A percentile compares a stretch with the other conserved stretches of the same genome.
Conservation (phyloP, 1,140 invertebrate species). For the Listronotus bonariensis region DNA sequence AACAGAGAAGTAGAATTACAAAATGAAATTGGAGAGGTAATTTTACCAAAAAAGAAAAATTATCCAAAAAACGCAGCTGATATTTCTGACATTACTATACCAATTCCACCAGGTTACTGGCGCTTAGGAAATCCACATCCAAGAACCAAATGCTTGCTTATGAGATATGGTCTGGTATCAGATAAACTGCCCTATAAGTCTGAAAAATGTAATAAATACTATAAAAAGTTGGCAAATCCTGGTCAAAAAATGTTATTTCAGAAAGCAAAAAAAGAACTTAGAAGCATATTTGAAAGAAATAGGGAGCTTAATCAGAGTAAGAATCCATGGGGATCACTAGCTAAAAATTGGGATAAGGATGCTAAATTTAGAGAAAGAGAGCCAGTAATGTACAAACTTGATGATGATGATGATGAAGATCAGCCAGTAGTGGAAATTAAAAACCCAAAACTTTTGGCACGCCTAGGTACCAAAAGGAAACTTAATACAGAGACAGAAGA, state of each 20-base stretch:
- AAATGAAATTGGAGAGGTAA: constrained; percentile 49
- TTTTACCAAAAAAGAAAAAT: constrained; percentile 37
- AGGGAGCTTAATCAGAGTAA: constrained; percentile 58
- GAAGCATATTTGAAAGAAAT: constrained; percentile 57
- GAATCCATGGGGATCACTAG: constrained; percentile 76
- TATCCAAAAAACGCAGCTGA: constrained; percentile 51
- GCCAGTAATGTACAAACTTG: constrained; percentile 17
- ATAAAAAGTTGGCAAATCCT: constrained; percentile 69
- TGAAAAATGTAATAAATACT: constrained; percentile 68
- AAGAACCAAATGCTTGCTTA: constrained; percentile 70
- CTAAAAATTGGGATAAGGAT: constrained; percentile 69
- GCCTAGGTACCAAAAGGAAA: constrained; percentile 54
- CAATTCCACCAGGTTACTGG: constrained; percentile 75
- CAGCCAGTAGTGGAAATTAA: constrained; percentile 35
- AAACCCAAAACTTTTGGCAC: constrained; percentile 55
- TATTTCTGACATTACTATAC: constrained; percentile 59
- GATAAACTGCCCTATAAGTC: constrained; percentile 67
- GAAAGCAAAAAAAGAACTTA: constrained; percentile 58
- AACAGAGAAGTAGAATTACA: constrained; percentile 48
- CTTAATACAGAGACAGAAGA: constrained; percentile 26
- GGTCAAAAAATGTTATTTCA: constrained; percentile 21
- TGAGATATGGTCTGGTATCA: constrained; percentile 72
- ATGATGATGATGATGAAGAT: constrained; percentile 20
- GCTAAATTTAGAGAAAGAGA: constrained; percentile 55
- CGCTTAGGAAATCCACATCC: constrained; percentile 66